phyloP scores from a whole-genome alignment of 2,113 vertebrate genomes.

The Tetrax tetrax region DNA sequence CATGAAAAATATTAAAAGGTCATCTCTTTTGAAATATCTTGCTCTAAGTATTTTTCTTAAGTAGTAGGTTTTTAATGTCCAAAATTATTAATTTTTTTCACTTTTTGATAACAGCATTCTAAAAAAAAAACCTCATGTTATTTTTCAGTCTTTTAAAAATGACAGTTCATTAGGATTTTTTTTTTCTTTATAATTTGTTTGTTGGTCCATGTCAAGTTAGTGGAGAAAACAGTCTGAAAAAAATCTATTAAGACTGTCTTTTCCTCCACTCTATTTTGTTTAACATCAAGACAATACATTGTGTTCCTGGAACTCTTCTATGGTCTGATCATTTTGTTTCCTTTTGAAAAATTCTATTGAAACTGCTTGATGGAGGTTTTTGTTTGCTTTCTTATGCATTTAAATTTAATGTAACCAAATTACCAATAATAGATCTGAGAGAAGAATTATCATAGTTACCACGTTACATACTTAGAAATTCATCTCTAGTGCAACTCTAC shows the following conservation, averaged over 20 bases:
- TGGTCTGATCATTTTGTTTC: neutral
- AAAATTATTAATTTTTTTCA: neutral
- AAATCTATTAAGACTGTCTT: neutral
- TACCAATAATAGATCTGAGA: neutral
- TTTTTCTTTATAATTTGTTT: neutral
- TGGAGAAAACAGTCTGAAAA: neutral
- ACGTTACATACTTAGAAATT: neutral
- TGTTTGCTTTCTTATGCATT: conserved; percentile 4
- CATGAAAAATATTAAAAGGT: neutral
- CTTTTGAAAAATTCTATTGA: neutral
- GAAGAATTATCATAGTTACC: neutral
- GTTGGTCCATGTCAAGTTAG: neutral
- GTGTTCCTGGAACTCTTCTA: neutral
- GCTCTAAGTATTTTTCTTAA: neutral
- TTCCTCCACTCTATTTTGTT: neutral
- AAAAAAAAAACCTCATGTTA: neutral
- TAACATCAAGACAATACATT: neutral
- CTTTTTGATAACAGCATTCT: neutral
- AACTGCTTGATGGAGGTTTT: neutral
- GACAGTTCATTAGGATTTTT: neutral
- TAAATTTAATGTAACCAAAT: neutral
- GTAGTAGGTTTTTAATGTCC: neutral
- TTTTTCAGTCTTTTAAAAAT: neutral
- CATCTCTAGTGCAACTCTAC: neutral
- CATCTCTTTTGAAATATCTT: neutral